These are phyloP conservation scores for Apis dorsata DNA, from an alignment of 1,140 invertebrate genomes.

Conservation along the genomic window DNA sequence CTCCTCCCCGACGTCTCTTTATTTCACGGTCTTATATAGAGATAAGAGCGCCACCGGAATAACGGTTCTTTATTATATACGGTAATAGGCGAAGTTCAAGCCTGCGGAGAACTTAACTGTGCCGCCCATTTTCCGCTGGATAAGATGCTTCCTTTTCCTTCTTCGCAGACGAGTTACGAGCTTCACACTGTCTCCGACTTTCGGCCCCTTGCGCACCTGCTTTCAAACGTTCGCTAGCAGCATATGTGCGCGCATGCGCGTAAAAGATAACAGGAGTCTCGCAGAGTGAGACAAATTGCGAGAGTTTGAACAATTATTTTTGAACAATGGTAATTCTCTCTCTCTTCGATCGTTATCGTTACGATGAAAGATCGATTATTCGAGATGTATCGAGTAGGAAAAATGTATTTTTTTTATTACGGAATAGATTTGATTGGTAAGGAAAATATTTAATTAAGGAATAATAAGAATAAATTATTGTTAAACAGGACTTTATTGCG, in stretches of 20 bases:
- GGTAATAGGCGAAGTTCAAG: conserved; percentile 67
- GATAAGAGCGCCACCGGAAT: conserved; percentile 65
- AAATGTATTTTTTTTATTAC: too few species aligned
- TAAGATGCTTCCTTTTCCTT: conserved; percentile 63
- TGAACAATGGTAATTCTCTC: too few species aligned
- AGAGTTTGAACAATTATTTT: too few species aligned
- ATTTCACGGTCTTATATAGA: conserved; percentile 60
- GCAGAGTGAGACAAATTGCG: too few species aligned
- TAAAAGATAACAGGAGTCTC: too few species aligned
- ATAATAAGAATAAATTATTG: too few species aligned
- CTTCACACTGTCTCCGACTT: conserved; percentile 23
- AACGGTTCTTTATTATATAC: conserved; percentile 70
- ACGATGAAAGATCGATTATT: too few species aligned
- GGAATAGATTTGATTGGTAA: too few species aligned
- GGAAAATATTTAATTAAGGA: too few species aligned
- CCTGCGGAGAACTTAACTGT: conserved; percentile 58
- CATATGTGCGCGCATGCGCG: background rate
- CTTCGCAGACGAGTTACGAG: background rate
- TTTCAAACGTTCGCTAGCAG: background rate
- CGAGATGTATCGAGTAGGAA: too few species aligned
- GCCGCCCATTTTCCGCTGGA: conserved; percentile 58
- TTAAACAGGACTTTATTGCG: too few species aligned
- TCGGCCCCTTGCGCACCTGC: background rate
- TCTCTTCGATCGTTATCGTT: too few species aligned
- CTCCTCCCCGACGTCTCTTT: conserved; percentile 59